Conservation (phyloP, 2,113 vertebrate species). For the Sander lucioperca region DNA sequence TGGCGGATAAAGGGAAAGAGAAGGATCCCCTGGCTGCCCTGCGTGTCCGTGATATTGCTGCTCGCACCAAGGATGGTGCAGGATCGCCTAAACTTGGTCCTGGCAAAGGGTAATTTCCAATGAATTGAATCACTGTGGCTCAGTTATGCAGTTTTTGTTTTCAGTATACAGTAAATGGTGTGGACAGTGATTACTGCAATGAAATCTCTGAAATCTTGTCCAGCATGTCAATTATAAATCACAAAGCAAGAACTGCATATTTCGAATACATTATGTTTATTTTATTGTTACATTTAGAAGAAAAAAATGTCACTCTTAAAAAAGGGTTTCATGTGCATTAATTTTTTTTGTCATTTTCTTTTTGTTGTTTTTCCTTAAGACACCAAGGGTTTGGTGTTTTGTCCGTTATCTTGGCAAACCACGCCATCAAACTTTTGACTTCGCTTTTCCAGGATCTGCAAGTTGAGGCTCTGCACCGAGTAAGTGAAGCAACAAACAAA, state of each 20-base stretch:
- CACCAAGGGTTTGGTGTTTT: conserved; percentile 98
- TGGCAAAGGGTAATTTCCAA: conserved; percentile 91
- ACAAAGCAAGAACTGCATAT: background rate
- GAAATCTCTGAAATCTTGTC: background rate
- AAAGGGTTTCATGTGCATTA: background rate
- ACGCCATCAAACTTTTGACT: conserved; percentile 94
- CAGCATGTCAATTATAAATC: background rate
- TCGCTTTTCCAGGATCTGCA: conserved; percentile 98
- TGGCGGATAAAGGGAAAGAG: conserved; percentile 99
- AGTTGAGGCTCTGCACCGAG: conserved; percentile 95
- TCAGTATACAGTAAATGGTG: background rate
- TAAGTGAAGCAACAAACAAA: conserved; percentile 64
- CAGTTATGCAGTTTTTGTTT: background rate
- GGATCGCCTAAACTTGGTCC: conserved; percentile 97
- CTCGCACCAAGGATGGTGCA: conserved; percentile 94
- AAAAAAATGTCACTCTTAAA: background rate
- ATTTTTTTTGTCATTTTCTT: background rate
- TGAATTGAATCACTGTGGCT: background rate
- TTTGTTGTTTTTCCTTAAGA: conserved; percentile 71
- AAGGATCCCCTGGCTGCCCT: conserved; percentile 97
- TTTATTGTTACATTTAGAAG: background rate
- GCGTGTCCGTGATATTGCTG: conserved; percentile 93
- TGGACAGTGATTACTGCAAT: background rate
- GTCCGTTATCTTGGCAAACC: conserved; percentile 96
- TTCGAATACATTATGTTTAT: background rate